Evolutionary conservation across 1,140 invertebrate species (phyloP), one percentile per base, ranked within the genome.

Genomic region (Tetramorium simillimum): DNA sequence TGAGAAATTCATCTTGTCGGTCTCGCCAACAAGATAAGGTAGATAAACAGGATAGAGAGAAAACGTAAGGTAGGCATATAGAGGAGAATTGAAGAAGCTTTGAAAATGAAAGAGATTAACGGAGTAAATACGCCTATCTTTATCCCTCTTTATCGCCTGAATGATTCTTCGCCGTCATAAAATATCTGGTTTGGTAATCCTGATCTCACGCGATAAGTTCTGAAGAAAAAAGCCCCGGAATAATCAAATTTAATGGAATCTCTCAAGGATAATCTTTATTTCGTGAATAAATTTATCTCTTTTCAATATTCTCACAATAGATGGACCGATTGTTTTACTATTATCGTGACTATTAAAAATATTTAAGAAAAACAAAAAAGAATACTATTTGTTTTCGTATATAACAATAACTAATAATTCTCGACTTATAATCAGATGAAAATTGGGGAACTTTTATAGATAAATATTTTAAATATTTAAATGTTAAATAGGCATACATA

Each of bases 61-160:
- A 70, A 18, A 72, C 1, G 49, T 9, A 43, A 33, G 37, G 16
- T 16, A 75, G 4, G 18, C 43, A 7, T n/a, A n/a, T 14, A 28
- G 28, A 28, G 28, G 28, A 28, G 33, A 4, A 33, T 33, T 33
- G 4, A 58, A 40, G 3, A 18, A 6, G n/a, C 2, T 28, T 28
- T 21, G n/a, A 69, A 46, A 24, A n/a, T 0, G 37, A 37, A 75
- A n/a, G 33, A 65, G 56, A 85, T 84, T 70, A 85, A 5, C 63
- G 5, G 40, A n/a, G 28, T 85, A 87, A 87, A 84, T 37, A 75
- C 76, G 51, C 5, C 24, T 12, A 58, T 51, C 28, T 28, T 28
- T 56, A 51, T 72, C 40, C 7, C 16, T 65, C 33, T 65, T 65
- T 40, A 65, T 14, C 6, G 1, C 14, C 5, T 46, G 4, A 51